A percentile compares a stretch with the other conserved stretches of the same genome.
phyloP scores from a whole-genome alignment of 2,888 invertebrate genomes.

The Sicus ferrugineus region DNA sequence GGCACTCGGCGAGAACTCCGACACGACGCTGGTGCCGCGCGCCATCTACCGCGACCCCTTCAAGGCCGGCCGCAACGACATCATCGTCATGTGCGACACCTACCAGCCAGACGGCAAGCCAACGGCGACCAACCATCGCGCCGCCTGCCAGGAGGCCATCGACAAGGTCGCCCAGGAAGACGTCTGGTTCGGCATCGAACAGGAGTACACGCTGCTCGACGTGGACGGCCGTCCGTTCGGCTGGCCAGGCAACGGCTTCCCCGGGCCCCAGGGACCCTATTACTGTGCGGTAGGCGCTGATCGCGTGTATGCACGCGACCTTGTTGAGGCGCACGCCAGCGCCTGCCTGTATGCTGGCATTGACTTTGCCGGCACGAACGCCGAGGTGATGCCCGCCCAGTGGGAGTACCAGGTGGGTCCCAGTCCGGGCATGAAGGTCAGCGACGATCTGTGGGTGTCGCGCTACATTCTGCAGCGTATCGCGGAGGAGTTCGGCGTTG shows the following conservation, averaged over 20 bases:
- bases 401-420: slow-evolving; percentile 75
- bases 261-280: slow-evolving; percentile 77
- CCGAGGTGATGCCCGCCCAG: slow-evolving; percentile 82
- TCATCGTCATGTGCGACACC: slow-evolving; percentile 79
- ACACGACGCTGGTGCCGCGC: slow-evolving; percentile 77
- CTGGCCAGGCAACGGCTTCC: slow-evolving; percentile 75
- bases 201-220: slow-evolving; percentile 69
- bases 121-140: slow-evolving; percentile 66
- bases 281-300: slow-evolving; percentile 84
- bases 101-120: slow-evolving; percentile 69
- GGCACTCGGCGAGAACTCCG: slow-evolving; percentile 71
- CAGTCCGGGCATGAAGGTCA: slow-evolving; percentile 68
- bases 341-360: slow-evolving; percentile 80
- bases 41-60: slow-evolving; percentile 83
- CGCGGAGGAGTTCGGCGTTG: slow-evolving; percentile 70
- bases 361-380: slow-evolving; percentile 78
- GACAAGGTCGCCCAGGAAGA: slow-evolving; percentile 70
- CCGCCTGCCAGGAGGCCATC: slow-evolving; percentile 65
- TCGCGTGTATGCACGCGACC: slow-evolving; percentile 78
- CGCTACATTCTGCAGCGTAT: slow-evolving; percentile 69
- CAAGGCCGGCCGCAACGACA: slow-evolving; percentile 72
- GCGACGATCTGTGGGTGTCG: slow-evolving; percentile 71
- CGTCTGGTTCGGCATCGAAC: slow-evolving; percentile 79
- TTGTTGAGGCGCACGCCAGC: slow-evolving; percentile 77
- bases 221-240: slow-evolving; percentile 72